Evolutionary conservation across 2,888 invertebrate genomes (phyloP), one percentile per base, ranked within the genome.

Genomic region (Erannis defoliaria): DNA sequence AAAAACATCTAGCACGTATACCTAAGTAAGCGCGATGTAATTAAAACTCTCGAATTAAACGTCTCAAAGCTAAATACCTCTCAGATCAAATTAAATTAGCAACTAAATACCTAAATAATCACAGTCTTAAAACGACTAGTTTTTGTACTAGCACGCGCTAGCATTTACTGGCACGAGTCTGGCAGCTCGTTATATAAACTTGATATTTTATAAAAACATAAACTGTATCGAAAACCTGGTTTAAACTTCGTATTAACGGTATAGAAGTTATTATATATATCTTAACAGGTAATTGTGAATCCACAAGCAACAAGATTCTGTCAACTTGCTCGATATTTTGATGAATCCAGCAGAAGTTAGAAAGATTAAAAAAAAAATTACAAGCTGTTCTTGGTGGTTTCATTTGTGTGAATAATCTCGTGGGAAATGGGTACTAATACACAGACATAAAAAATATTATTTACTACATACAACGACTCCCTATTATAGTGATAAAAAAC

Each of bases 81-180:
- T 29, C 35, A n/a, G 19, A 40, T 42, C 57, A 64, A 70, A 67
- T 67, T 63, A 59, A 67, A 69, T 69, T 67, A 67, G 57, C 56
- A 62, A 40, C 42, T 58, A 66, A 53, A 63, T 67, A 49, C 53
- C 38, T 59, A 48, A 60, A 65, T 63, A 62, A 62, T 43, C 42
- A 48, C 35, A 42, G 55, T 43, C 29, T 57, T 50, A 23, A 55
- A 55, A 48, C 45, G 26, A 55, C 68, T 12, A 63, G 60, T 69
- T 69, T 69, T 69, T 69, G 45, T 33, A 23, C 3, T 8, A 59
- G 65, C 69, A 62, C 69, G 68, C 48, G 66, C 66, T 42, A 31
- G 26, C 26, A 43, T 51, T 51, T 29, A 56, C 50, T 45, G 55
- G 51, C 61, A 59, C 64, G 61, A 59, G 67, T 19, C 43, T 33